These are phyloP conservation scores for Nasonia longicornis DNA, from an alignment of 1,140 invertebrate species.

Conservation along the genomic window DNA sequence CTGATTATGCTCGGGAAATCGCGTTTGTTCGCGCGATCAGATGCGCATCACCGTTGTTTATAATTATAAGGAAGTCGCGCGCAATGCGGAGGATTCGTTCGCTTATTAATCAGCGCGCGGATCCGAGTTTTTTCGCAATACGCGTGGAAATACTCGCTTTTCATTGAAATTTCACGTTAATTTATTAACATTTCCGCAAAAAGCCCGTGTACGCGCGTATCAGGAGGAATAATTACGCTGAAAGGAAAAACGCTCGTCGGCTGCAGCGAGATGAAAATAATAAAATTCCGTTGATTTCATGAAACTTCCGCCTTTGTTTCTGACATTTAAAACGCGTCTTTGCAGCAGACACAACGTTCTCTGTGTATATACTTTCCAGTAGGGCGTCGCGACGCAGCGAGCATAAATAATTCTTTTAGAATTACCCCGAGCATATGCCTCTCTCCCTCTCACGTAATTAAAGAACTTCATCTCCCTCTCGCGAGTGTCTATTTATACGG, in stretches of 20 bases:
- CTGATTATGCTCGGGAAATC: background rate
- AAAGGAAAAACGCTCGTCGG: background rate
- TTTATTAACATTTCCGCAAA: too few relatives aligned
- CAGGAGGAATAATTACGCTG: too few relatives aligned
- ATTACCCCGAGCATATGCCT: background rate
- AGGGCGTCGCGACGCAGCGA: background rate
- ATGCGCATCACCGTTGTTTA: background rate
- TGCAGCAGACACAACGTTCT: background rate
- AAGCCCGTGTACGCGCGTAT: too few relatives aligned
- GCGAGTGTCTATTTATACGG: too few relatives aligned
- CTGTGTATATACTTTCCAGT: background rate
- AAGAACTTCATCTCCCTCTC: background rate
- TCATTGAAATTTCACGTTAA: too few relatives aligned
- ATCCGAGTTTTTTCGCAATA: too few relatives aligned
- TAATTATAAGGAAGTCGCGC: background rate
- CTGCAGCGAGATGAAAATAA: background rate
- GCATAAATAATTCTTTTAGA: conserved; percentile 4
- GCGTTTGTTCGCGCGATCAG: background rate
- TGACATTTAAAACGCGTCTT: background rate
- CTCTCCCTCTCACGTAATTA: background rate
- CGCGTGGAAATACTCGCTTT: too few relatives aligned
- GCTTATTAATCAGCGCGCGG: too few relatives aligned
- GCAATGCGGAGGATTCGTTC: too few relatives aligned
- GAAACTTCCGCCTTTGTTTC: background rate
- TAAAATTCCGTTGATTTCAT: background rate